Evolutionary conservation across 2,888 invertebrate species (phyloP).

Genomic region (Glyphotaelius pellucidus): DNA sequence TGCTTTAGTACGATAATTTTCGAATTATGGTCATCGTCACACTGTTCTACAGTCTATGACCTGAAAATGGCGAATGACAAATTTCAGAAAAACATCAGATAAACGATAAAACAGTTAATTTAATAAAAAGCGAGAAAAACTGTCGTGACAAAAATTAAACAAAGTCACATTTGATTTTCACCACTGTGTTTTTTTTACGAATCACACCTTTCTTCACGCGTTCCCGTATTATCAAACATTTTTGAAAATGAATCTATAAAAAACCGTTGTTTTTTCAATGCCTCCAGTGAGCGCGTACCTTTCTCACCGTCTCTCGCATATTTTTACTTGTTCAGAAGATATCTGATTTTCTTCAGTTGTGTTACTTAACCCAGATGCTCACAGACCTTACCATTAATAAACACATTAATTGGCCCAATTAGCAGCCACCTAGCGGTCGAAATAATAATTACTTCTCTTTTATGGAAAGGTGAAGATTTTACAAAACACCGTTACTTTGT

Average conservation of each 20-base stretch:
- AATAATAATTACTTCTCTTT: neutral
- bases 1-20: no score
- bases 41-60: no score
- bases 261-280: neutral
- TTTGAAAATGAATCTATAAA: neutral
- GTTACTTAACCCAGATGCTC: slow-evolving; percentile 5
- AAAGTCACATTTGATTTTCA: no score
- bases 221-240: neutral
- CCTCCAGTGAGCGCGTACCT: neutral
- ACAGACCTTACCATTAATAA: slow-evolving; percentile 10
- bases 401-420: neutral
- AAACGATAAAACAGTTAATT: neutral
- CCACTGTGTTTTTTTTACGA: neutral
- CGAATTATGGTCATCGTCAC: no score
- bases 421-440: neutral
- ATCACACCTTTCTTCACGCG: neutral
- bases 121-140: no score
- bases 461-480: neutral
- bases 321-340: neutral
- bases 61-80: no score
- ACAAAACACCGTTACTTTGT: neutral
- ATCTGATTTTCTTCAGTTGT: neutral
- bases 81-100: neutral
- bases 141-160: no score
- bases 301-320: neutral